Evolutionary conservation across 1,140 invertebrate genomes (phyloP).

Genomic region (Achatina immaculata): DNA sequence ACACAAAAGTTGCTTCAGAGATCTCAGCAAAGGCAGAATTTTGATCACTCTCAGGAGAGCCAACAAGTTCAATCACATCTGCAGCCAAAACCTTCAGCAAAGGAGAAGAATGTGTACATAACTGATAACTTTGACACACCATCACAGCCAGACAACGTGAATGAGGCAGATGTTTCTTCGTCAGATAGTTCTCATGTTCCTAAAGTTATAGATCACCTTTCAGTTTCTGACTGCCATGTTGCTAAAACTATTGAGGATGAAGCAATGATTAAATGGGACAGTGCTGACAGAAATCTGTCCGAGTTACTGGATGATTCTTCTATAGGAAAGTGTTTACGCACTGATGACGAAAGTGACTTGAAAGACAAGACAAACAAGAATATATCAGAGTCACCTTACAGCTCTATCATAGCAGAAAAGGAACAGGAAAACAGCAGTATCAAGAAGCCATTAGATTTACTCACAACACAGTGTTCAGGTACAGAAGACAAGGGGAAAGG

Average conservation of each 20-base stretch:
- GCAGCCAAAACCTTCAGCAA: not conserved
- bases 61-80: not conserved
- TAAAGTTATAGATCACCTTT: not conserved
- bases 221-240: not conserved
- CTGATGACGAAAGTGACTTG: not conserved
- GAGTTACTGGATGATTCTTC: not conserved
- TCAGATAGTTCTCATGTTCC: not conserved
- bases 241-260: not conserved
- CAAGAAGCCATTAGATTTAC: not conserved
- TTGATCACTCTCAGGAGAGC: not conserved
- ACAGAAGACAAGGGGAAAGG: too few relatives aligned
- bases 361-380: not conserved
- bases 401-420: not conserved
- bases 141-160: not conserved
- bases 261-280: not conserved
- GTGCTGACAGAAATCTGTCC: not conserved
- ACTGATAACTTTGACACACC: slow-evolving; percentile 6
- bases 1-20: slow-evolving; percentile 20
- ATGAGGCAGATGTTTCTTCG: not conserved
- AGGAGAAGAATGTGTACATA: slow-evolving; percentile 13
- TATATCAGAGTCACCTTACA: not conserved
- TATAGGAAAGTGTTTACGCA: not conserved
- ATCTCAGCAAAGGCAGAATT: not conserved
- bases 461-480: too few relatives aligned
- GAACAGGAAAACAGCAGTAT: not conserved